Evolutionary conservation across 2,113 vertebrate species (phyloP).

Genomic region (Hypocryptadius cinnamomeus): DNA sequence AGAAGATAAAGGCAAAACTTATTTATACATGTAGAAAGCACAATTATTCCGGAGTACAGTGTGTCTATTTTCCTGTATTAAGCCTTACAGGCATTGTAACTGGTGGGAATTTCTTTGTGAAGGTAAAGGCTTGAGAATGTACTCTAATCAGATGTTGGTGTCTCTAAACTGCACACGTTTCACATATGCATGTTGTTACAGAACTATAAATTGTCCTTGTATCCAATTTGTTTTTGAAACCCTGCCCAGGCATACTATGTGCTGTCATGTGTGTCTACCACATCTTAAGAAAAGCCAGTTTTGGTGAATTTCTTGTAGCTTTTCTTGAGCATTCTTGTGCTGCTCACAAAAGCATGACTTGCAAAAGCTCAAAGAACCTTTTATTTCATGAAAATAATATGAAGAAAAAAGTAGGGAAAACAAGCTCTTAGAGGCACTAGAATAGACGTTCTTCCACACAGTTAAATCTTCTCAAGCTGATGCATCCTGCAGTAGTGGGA

Average conservation of each 20-base stretch:
- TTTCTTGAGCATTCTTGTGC: not conserved
- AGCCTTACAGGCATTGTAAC: not conserved
- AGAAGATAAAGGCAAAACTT: not conserved
- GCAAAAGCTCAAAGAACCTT: not conserved
- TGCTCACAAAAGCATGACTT: not conserved
- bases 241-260: not conserved
- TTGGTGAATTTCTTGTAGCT: not conserved
- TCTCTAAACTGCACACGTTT: not conserved
- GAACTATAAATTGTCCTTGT: rapidly evolving
- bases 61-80: not conserved
- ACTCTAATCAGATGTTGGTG: not conserved
- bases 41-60: rapidly evolving
- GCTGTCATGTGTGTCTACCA: not conserved
- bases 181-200: not conserved
- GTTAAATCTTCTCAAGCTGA: not conserved
- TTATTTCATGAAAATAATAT: not conserved
- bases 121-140: not conserved
- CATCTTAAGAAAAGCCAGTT: not conserved
- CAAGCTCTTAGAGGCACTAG: not conserved
- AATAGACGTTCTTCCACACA: not conserved
- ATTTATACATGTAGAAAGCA: not conserved
- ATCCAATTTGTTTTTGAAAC: not conserved
- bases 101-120: not conserved
- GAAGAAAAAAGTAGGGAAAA: not conserved
- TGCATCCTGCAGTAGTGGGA: not conserved